Base-by-base conservation (phyloP, 2,113 vertebrate species). In the Rousettus leschenaultii region DNA sequence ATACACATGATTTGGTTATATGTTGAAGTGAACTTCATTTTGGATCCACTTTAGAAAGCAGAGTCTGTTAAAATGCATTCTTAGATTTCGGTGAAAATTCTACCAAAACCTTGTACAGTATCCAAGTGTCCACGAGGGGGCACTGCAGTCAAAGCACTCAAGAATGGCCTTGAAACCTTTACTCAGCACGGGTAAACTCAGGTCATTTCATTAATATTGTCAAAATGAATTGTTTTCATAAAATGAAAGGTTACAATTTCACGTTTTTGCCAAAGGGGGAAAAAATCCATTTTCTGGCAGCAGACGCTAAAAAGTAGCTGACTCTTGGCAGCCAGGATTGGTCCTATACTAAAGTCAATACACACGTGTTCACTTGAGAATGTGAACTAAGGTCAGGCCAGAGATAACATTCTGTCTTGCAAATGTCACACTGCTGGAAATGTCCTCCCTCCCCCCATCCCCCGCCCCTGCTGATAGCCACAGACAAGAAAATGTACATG, bases 221-320 rank as follows among this genome's bases (percentile, higher is more conserved):
- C 59, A 59, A 55, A 93, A 26, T 48, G 70, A 61, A 73, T 78
- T 74, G 75, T 74, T 89, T 89, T 65, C 59, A 66, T 73, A 93
- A 70, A 68, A 82, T 24, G 28, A 90, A 59, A 85, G 38, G 7
- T 15, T 66, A 43, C 13, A 13, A 3, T 40, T 66, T 84, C 57
- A 45, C 38, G 15, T 89, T 70, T 84, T 73, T 68, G 45, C 63
- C 45, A 6, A 45, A 63, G 33, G 35, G 22, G 40, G 51, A n/a
- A 79, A 70, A 16, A 35, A 40, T 51, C 5, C 2, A 22, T 88
- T 89, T 95, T 86, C 85, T 88, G 93, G 78, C 85, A 59, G 16
- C 92, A 53, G 61, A 90, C 63, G 59, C 85, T 95, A 35, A 40
- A 92, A 94, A 96, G 74, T 68, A 86, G 88, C 91, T 92, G 88